phyloP scores from a whole-genome alignment of 1,140 invertebrate species.

The Sarcophaga peregrina region DNA sequence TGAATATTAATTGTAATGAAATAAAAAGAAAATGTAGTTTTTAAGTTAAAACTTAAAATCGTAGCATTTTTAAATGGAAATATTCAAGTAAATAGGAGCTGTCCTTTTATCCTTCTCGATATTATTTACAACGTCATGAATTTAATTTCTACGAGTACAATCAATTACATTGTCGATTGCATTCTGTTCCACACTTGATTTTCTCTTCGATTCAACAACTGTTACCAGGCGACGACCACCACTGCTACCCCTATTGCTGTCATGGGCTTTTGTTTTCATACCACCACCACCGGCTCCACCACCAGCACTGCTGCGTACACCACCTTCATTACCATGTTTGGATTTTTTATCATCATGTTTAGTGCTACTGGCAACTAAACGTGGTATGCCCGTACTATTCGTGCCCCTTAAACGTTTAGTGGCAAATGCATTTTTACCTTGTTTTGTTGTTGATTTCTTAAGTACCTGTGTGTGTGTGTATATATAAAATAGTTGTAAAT shows the following conservation, averaged over 20 bases:
- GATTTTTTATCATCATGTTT: background rate
- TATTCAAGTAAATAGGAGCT: too few species aligned
- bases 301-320: background rate
- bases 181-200: conserved; percentile 6
- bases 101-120: background rate
- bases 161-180: background rate
- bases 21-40: background rate
- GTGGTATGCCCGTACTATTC: conserved; percentile 16
- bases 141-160: conserved; percentile 22
- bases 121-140: background rate
- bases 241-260: conserved; percentile 3
- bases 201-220: conserved; percentile 59
- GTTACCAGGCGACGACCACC: conserved; percentile 50
- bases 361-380: background rate
- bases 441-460: conserved; percentile 12
- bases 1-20: conserved; percentile 5
- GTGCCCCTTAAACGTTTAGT: conserved; percentile 30
- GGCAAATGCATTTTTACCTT: conserved; percentile 28
- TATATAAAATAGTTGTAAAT: conserved; percentile 10
- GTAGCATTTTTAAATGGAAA: too few species aligned
- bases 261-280: too few species aligned
- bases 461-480: conserved; percentile 20
- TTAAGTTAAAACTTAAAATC: background rate
- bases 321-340: conserved; percentile 11
- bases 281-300: background rate